A percentile compares a stretch with the other conserved stretches of the same genome.
These are phyloP conservation scores for Drosophila insularis DNA, from an alignment of 1,140 invertebrate species.

Conservation along the genomic window DNA sequence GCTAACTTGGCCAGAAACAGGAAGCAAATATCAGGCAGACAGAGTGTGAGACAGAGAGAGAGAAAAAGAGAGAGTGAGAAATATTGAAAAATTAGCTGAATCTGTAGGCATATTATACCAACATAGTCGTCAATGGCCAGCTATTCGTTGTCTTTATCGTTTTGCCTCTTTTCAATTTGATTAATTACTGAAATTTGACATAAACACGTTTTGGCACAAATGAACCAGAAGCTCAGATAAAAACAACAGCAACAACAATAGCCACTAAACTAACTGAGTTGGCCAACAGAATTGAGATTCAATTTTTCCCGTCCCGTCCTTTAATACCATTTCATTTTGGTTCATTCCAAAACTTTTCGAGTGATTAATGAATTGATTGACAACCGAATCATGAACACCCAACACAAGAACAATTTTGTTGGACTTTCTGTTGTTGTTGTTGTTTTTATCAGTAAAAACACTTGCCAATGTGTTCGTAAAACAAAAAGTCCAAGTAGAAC, in stretches of 20 bases:
- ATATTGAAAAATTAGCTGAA: slow-evolving; percentile 60
- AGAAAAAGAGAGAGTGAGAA: neutral
- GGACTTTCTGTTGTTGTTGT: slow-evolving; percentile 25
- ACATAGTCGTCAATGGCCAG: neutral
- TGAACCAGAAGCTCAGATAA: slow-evolving; percentile 71
- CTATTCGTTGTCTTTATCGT: neutral
- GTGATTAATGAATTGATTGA: slow-evolving; percentile 75
- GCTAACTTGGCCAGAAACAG: slow-evolving; percentile 37
- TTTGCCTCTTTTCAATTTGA: slow-evolving; percentile 52
- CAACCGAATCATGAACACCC: slow-evolving; percentile 28
- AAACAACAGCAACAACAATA: slow-evolving; percentile 38
- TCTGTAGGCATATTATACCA: slow-evolving; percentile 23
- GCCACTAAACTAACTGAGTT: neutral
- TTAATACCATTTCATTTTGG: neutral
- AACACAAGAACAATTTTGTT: slow-evolving; percentile 29
- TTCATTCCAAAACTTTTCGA: neutral
- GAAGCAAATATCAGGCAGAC: slow-evolving; percentile 35
- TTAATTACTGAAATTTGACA: slow-evolving; percentile 71
- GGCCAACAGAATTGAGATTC: slow-evolving; percentile 36
- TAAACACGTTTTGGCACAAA: slow-evolving; percentile 72
- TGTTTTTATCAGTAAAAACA: slow-evolving; percentile 43
- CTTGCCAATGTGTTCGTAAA: slow-evolving; percentile 41
- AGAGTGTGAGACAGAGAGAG: neutral
- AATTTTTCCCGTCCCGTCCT: slow-evolving; percentile 8
- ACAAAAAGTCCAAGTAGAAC: neutral